Percentiles rank a stretch among this genome's conserved stretches.
Conservation (phyloP, 30 jellyfish, hydroid and myxozoan genomes). For the Morbakka virulenta region DNA sequence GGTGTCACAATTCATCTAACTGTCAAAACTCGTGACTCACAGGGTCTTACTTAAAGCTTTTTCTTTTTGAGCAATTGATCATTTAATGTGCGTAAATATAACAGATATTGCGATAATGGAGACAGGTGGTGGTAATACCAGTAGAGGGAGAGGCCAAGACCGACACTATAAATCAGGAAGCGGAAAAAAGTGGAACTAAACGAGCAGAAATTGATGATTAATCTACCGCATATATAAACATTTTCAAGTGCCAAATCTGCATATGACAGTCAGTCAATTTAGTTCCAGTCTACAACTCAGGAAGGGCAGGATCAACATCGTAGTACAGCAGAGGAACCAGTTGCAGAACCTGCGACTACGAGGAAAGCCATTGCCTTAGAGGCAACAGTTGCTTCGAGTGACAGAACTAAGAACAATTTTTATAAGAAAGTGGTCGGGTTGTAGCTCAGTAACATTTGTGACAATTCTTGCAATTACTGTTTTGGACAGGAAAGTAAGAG, state of each 20-base stretch:
- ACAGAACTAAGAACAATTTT: background rate
- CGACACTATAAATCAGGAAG: background rate
- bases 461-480: background rate
- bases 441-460: background rate
- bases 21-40: no score
- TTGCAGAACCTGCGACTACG: background rate
- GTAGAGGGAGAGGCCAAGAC: background rate
- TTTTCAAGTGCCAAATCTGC: background rate
- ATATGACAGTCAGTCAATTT: background rate
- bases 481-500: background rate
- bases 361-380: background rate
- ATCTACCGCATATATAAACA: background rate
- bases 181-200: background rate
- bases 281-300: background rate
- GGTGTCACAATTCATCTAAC: no score
- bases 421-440: background rate
- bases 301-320: background rate
- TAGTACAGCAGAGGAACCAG: background rate
- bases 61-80: background rate
- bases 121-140: background rate
- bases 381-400: background rate
- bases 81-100: background rate
- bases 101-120: background rate
- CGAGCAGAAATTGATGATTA: background rate
- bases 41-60: no score